These are phyloP conservation scores for Cactoblastis cactorum DNA, from an alignment of 2,888 invertebrate genomes.

Conservation along the genomic window DNA sequence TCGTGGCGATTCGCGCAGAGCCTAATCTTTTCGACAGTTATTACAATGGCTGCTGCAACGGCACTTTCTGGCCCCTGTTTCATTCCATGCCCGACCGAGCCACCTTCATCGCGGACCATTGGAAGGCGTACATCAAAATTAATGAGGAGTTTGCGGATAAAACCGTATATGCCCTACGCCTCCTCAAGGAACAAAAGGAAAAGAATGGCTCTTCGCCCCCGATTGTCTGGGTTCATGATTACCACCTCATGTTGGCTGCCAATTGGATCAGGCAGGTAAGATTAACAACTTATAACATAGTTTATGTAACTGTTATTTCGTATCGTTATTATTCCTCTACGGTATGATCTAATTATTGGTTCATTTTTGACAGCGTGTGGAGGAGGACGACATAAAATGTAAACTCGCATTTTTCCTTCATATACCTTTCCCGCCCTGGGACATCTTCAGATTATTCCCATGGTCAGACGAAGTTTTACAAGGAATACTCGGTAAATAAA, in stretches of 20 bases:
- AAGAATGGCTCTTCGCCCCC: slow-evolving; percentile 76
- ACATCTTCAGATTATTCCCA: slow-evolving; percentile 92
- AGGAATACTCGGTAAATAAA: slow-evolving; percentile 87
- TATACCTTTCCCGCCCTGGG: slow-evolving; percentile 97
- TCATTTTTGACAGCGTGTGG: slow-evolving; percentile 79
- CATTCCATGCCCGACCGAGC: slow-evolving; percentile 96
- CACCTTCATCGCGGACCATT: slow-evolving; percentile 89
- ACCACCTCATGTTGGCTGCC: slow-evolving; percentile 95
- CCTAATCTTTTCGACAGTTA: slow-evolving; percentile 89
- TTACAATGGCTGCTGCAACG: slow-evolving; percentile 95
- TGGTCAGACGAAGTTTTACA: slow-evolving; percentile 97
- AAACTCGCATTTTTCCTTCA: slow-evolving; percentile 96
- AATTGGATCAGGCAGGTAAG: slow-evolving; percentile 91
- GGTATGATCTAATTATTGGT: not conserved
- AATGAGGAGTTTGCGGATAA: slow-evolving; percentile 91
- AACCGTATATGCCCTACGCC: slow-evolving; percentile 83
- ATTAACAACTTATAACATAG: not conserved
- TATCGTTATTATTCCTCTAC: no score
- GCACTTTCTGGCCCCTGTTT: slow-evolving; percentile 94
- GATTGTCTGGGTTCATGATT: slow-evolving; percentile 96
- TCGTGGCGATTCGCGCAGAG: slow-evolving; percentile 89
- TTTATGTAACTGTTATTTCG: not conserved
- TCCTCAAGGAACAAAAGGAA: slow-evolving; percentile 74
- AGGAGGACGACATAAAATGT: slow-evolving; percentile 86
- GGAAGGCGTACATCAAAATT: slow-evolving; percentile 89